Base-by-base conservation (phyloP, 2,797 vertebrate species). In the Botia almorhae region DNA sequence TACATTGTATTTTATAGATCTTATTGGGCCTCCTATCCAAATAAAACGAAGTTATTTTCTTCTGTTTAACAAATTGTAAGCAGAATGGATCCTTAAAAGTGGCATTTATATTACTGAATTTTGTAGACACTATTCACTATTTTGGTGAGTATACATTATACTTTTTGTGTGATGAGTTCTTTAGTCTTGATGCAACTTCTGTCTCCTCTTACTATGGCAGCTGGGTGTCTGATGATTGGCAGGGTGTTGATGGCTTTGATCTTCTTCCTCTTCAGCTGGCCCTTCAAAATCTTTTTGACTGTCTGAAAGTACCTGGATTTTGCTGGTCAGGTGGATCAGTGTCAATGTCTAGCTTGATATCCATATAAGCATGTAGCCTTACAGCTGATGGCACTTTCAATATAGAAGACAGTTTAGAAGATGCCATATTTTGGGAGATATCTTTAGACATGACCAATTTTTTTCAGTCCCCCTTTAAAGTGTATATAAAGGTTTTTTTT, bases 191-290 rank as follows among this genome's bases (percentile, higher is more conserved):
- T 48, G 17, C 23, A 19, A 16, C 7, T 48, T 61, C 17, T n/a
- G 39, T 63, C 48, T 48, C 23, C 8, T 48, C 26, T 11, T 48
- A 69, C 33, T 19, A 6, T 55, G 21, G 21, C 53, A 69, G n/a
- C 43, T 69, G 67, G 12, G 1, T 69, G 67, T 78, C 23, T 78
- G 61, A 21, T 51, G 67, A 61, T 56, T 70, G 23, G 17, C 39
- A 69, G 23, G 23, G 39, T 60, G 67, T 70, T 61, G 26, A 78
- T 70, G 55, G 8, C 43, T 69, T 78, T 70, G 67, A 70, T 70
- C 39, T 70, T 61, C 55, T 43, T 69, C 39, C 55, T 0, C 2
- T 69, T 69, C 53, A 61, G 6, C 39, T 48, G 16, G 33, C 23
- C 48, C 14, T 55, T 55, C 23, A 19, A 39, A n/a, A 67, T 55